Percentiles rank a stretch among this genome's conserved stretches.
phyloP scores from a whole-genome alignment of 2,888 invertebrate genomes.

The Tetragonula carbonaria region DNA sequence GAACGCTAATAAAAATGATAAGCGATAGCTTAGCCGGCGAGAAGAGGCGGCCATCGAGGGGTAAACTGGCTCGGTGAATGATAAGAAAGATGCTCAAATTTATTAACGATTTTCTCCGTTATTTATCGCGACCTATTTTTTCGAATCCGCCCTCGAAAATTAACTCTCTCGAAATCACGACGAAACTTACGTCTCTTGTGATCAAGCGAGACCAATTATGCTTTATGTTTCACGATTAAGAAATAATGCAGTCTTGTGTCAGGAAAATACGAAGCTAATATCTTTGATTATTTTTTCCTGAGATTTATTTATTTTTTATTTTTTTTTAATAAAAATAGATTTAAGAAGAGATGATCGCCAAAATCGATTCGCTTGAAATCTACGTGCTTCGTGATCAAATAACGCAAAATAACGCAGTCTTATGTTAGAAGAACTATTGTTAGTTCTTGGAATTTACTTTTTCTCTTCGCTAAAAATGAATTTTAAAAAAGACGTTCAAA shows the following conservation, averaged over 20 bases:
- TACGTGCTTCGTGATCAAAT: too few species aligned
- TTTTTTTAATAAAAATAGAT: too few species aligned
- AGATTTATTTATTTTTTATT: too few species aligned
- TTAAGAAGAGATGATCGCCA: too few species aligned
- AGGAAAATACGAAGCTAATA: not conserved
- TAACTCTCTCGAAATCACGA: not conserved
- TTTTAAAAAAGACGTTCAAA: too few species aligned
- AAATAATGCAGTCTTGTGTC: not conserved
- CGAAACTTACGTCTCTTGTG: not conserved
- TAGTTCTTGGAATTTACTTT: too few species aligned
- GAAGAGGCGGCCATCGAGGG: slow-evolving; percentile 13
- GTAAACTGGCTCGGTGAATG: slow-evolving; percentile 17
- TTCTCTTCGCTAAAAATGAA: too few species aligned
- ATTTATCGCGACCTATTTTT: slow-evolving; percentile 5
- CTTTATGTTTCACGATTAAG: not conserved
- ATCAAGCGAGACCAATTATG: not conserved
- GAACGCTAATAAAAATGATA: slow-evolving; percentile 44
- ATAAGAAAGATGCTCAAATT: slow-evolving; percentile 20
- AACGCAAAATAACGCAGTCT: too few species aligned
- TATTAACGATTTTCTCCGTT: slow-evolving; percentile 11
- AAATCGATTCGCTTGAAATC: too few species aligned
- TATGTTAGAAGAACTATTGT: too few species aligned
- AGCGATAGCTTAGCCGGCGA: slow-evolving; percentile 38
- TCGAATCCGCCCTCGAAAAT: not conserved
- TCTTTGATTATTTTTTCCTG: too few species aligned